Evolutionary conservation across 2,888 invertebrate species (phyloP).

Genomic region (Parthenolecanium corni): DNA sequence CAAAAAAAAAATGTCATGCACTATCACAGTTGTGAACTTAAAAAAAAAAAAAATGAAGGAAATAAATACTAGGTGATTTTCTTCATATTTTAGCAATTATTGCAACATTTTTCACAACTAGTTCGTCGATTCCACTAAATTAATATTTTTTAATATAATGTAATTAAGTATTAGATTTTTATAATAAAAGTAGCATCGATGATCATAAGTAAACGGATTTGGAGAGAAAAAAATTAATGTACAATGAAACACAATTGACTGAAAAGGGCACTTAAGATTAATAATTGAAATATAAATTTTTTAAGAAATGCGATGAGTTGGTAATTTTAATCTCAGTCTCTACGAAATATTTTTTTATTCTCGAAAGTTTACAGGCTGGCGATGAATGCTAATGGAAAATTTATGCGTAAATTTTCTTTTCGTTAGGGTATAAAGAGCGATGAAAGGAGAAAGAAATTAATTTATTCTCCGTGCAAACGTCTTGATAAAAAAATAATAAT

Average conservation of each 20-base stretch:
- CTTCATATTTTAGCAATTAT: not conserved
- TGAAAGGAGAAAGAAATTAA: too few species aligned
- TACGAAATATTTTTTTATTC: not conserved
- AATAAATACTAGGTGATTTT: not conserved
- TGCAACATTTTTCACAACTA: not conserved
- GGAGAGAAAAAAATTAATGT: not conserved
- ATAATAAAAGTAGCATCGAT: not conserved
- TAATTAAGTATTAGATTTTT: too few species aligned
- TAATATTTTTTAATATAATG: too few species aligned
- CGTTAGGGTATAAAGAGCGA: too few species aligned
- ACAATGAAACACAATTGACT: not conserved
- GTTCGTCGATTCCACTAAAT: not conserved
- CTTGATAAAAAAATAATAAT: too few species aligned
- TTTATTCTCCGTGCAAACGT: too few species aligned
- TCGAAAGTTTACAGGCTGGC: not conserved
- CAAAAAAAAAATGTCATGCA: slow-evolving; percentile 19
- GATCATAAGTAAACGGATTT: not conserved
- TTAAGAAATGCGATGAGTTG: not conserved
- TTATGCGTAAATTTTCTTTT: too few species aligned
- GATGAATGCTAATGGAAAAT: not conserved
- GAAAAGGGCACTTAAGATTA: not conserved
- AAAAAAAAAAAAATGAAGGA: not conserved
- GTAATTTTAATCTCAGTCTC: not conserved
- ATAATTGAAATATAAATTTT: not conserved
- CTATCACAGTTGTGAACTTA: slow-evolving; percentile 15